phyloP scores from a whole-genome alignment of 2,888 invertebrate genomes.

The Acrobasis consociella region DNA sequence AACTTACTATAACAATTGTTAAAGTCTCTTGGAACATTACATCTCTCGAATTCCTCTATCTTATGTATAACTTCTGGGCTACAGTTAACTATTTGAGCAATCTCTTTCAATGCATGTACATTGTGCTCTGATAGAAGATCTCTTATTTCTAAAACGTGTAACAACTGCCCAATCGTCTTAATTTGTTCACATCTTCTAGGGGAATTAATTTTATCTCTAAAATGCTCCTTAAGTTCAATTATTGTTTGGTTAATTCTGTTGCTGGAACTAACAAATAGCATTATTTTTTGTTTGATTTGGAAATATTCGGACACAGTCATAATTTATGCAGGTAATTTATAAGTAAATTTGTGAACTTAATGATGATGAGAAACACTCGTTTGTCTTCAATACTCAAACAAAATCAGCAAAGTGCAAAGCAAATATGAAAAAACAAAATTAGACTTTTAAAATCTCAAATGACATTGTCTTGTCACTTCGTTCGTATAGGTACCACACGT shows the following conservation, averaged over 20 bases:
- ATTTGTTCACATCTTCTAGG: slow-evolving; percentile 65
- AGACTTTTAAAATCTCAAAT: no score
- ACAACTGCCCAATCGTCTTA: slow-evolving; percentile 54
- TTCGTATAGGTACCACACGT: no score
- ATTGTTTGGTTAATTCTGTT: slow-evolving; percentile 19
- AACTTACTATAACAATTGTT: slow-evolving; percentile 27
- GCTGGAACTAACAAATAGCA: slow-evolving; percentile 6
- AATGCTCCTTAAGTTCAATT: slow-evolving; percentile 53
- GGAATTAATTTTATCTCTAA: slow-evolving; percentile 64
- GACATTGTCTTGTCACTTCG: no score
- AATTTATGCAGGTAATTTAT: not conserved
- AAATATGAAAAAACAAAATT: no score
- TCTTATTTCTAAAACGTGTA: slow-evolving; percentile 63
- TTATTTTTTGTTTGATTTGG: slow-evolving; percentile 6
- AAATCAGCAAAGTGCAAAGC: no score
- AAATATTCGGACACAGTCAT: slow-evolving; percentile 14
- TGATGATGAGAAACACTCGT: no score
- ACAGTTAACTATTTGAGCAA: slow-evolving; percentile 39
- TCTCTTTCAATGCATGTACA: slow-evolving; percentile 57
- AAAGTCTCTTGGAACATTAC: slow-evolving; percentile 10
- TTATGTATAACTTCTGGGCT: slow-evolving; percentile 22
- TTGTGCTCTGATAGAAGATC: slow-evolving; percentile 65
- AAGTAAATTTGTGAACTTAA: not conserved
- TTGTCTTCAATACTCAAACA: no score
- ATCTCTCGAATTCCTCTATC: slow-evolving; percentile 26